Evolutionary conservation across 2,113 vertebrate genomes (phyloP).

Genomic region (Pseudorasbora parva): DNA sequence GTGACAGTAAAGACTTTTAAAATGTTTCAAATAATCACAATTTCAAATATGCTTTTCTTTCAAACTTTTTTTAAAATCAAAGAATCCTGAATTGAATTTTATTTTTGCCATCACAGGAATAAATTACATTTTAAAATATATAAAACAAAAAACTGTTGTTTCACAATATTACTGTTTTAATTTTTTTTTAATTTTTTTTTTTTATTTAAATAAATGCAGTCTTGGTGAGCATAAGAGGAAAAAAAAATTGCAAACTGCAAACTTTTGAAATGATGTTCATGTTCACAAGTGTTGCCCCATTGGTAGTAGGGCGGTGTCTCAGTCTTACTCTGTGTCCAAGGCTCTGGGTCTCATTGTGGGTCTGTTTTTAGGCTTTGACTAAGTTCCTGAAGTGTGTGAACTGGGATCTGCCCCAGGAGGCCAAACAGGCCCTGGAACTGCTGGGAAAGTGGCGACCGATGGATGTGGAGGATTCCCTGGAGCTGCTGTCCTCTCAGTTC

Average conservation of each 20-base stretch:
- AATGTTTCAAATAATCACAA: background rate
- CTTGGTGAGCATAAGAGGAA: background rate
- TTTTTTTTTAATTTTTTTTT: background rate
- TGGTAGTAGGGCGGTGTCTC: background rate
- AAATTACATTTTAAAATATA: too few relatives aligned
- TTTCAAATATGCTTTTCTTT: background rate
- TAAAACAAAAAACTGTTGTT: background rate
- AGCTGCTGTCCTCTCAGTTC: conserved; percentile 94
- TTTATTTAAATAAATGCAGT: background rate
- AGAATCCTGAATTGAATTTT: too few relatives aligned
- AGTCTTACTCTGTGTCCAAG: background rate
- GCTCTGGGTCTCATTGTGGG: conserved; percentile 3
- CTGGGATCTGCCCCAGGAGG: conserved; percentile 95
- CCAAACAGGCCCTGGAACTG: conserved; percentile 95
- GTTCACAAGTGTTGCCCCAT: background rate
- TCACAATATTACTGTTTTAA: background rate
- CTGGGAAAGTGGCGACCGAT: conserved; percentile 97
- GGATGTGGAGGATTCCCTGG: conserved; percentile 98
- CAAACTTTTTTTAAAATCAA: too few relatives aligned
- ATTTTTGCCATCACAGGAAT: too few relatives aligned
- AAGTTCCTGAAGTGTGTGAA: conserved; percentile 99
- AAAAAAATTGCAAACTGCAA: background rate
- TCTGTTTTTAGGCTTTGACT: conserved; percentile 85
- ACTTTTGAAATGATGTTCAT: background rate
- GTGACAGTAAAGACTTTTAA: background rate